A percentile compares a stretch with the other conserved stretches of the same genome.
Conservation (phyloP, 1,140 invertebrate species). For the Micrasema longulum region DNA sequence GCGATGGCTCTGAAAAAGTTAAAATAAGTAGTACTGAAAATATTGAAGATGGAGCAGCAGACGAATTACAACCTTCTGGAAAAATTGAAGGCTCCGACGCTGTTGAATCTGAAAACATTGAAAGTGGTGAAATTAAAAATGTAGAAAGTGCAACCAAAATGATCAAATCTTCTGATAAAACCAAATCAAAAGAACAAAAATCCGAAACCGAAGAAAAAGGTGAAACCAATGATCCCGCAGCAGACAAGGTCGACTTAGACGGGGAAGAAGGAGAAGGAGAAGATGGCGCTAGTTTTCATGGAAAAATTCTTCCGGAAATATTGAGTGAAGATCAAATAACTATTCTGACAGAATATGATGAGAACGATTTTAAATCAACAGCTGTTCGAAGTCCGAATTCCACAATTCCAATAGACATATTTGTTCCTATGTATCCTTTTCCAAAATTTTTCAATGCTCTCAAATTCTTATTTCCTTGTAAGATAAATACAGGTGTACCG, state of each 20-base stretch:
- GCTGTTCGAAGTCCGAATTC: constrained; percentile 60
- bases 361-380: constrained; percentile 62
- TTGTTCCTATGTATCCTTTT: constrained; percentile 67
- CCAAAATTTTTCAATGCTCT: too few species aligned
- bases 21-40: too few species aligned
- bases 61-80: too few species aligned
- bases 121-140: too few species aligned
- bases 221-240: background rate
- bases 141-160: too few species aligned
- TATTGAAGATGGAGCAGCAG: too few species aligned
- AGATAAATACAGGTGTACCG: too few species aligned
- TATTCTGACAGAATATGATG: constrained; percentile 57
- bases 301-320: background rate
- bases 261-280: background rate
- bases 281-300: background rate
- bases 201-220: background rate
- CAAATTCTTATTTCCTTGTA: too few species aligned
- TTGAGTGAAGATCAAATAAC: constrained; percentile 13
- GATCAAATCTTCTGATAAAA: too few species aligned
- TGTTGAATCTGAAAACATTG: too few species aligned
- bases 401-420: constrained; percentile 60
- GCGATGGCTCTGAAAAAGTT: too few species aligned
- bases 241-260: background rate
- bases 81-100: background rate
- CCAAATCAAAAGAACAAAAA: too few species aligned